These are phyloP conservation scores for Bicyclus anynana DNA, from an alignment of 1,140 invertebrate species.

Conservation along the genomic window DNA sequence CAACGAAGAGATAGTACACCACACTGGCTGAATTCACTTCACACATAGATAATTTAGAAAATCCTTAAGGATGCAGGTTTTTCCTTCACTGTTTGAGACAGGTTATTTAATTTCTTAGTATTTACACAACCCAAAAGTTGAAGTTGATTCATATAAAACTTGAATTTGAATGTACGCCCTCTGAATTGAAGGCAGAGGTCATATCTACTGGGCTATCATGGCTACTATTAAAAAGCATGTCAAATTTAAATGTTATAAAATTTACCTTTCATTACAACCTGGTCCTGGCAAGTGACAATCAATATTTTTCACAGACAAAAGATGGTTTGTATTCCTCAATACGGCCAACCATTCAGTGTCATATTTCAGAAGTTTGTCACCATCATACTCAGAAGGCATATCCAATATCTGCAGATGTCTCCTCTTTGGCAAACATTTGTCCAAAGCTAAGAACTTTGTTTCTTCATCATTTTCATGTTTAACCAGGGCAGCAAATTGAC, in stretches of 20 bases:
- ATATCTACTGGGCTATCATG: too few species aligned
- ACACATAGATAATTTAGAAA: too few species aligned
- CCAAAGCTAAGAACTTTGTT: conserved; percentile 96
- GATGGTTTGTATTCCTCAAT: conserved; percentile 92
- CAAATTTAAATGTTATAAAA: neutral
- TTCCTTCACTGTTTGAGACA: too few species aligned
- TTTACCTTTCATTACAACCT: conserved; percentile 81
- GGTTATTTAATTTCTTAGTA: too few species aligned
- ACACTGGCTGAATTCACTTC: too few species aligned
- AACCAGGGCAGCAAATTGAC: conserved; percentile 94
- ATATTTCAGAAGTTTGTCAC: conserved; percentile 83
- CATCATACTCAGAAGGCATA: conserved; percentile 76
- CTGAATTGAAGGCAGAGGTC: too few species aligned
- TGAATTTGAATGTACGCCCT: too few species aligned
- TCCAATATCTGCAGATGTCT: conserved; percentile 85
- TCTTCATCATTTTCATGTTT: conserved; percentile 78
- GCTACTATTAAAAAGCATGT: neutral
- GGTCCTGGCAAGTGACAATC: conserved; percentile 89
- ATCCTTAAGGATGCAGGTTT: too few species aligned
- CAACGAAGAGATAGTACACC: too few species aligned
- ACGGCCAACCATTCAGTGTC: conserved; percentile 97
- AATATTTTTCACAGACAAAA: conserved; percentile 84
- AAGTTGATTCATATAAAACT: too few species aligned
- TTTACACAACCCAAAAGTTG: too few species aligned
- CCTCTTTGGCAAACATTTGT: conserved; percentile 95